phyloP scores from a whole-genome alignment of 2,888 invertebrate species.

The Leptothorax acervorum region DNA sequence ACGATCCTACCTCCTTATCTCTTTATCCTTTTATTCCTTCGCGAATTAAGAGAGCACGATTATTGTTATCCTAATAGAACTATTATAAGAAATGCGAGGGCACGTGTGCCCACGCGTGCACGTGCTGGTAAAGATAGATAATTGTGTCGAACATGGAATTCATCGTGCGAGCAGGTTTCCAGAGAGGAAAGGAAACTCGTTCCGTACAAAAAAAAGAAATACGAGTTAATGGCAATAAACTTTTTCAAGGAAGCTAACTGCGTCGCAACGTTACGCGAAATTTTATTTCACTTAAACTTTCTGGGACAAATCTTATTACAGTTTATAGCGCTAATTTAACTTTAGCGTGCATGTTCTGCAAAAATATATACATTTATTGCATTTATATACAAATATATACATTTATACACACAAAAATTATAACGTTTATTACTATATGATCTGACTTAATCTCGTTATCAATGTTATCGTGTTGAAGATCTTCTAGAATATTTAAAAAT shows the following conservation, averaged over 20 bases:
- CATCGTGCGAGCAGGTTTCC: background rate
- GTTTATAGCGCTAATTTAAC: background rate
- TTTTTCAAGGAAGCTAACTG: background rate
- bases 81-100: conserved; percentile 3
- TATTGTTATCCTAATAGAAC: conserved; percentile 48
- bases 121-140: background rate
- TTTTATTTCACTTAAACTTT: conserved; percentile 21
- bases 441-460: background rate
- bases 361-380: background rate
- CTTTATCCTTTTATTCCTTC: background rate
- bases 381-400: no score
- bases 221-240: conserved; percentile 29
- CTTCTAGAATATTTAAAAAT: background rate
- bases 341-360: background rate
- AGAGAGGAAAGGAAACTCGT: background rate
- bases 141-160: background rate
- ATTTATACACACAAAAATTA: no score
- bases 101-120: background rate
- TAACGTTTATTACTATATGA: background rate
- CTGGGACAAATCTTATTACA: conserved; percentile 5
- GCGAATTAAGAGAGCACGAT: conserved; percentile 55
- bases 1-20: background rate
- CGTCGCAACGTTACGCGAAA: background rate
- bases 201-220: background rate
- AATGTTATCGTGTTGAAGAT: background rate